Evolutionary conservation across 2,888 invertebrate species (phyloP).

Genomic region (Agonopterix heracliana): DNA sequence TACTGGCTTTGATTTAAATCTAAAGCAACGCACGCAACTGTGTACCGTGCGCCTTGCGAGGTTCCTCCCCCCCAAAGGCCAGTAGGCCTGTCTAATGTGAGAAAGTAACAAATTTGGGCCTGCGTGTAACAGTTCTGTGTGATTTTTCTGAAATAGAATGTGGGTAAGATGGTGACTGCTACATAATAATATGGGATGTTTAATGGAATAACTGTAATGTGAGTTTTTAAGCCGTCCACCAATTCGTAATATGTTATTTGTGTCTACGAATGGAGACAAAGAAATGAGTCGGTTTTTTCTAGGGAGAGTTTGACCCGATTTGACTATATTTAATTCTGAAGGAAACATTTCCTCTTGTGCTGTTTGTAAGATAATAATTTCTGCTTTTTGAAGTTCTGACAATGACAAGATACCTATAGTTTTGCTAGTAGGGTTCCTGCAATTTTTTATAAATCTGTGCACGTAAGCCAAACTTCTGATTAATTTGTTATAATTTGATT

Average conservation of each 20-base stretch:
- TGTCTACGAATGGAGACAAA: no score
- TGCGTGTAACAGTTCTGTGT: constrained; percentile 9
- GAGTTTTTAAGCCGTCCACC: constrained; percentile 18
- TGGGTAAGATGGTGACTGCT: constrained; percentile 12
- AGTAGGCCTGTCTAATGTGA: constrained; percentile 10
- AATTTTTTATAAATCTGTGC: constrained; percentile 8
- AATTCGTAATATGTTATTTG: constrained; percentile 13
- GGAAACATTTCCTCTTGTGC: constrained; percentile 11
- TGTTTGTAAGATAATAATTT: neutral
- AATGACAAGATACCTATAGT: constrained; percentile 3
- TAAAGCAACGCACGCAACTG: constrained; percentile 12
- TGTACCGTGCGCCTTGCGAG: constrained; percentile 7
- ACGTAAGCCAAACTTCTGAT: constrained; percentile 4
- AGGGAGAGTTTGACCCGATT: constrained; percentile 4
- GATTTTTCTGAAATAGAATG: constrained; percentile 6
- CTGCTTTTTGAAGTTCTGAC: constrained; percentile 4
- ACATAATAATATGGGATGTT: constrained; percentile 14
- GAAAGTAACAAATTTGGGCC: constrained; percentile 12
- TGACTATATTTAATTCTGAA: constrained; percentile 2
- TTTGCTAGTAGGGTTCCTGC: constrained; percentile 4
- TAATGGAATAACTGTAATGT: constrained; percentile 8
- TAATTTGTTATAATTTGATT: constrained; percentile 4
- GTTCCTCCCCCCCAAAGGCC: constrained; percentile 17
- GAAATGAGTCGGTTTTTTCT: constrained; percentile 7
- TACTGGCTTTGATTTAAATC: constrained; percentile 8